Conservation (phyloP, 53 echinoderm and acorn worm species). For the Henricia sp. region DNA sequence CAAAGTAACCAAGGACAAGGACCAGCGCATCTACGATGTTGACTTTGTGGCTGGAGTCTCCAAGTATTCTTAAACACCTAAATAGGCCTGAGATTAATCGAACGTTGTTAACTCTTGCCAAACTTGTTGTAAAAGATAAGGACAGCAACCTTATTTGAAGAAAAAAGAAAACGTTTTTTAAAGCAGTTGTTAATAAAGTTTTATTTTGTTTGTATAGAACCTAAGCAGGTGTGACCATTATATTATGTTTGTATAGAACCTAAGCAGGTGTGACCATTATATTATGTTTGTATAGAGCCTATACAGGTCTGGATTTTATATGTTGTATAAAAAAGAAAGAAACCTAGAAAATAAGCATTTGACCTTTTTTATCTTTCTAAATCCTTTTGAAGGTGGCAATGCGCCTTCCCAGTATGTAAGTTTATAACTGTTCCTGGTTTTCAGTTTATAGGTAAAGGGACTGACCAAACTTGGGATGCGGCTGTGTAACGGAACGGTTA, state of each 20-base stretch:
- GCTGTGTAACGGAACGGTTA: background rate
- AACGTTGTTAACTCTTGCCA: background rate
- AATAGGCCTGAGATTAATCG: background rate
- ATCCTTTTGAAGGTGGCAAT: too few relatives aligned
- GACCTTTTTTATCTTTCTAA: background rate
- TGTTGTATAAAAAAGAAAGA: too few relatives aligned
- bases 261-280: too few relatives aligned
- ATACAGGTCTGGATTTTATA: too few relatives aligned
- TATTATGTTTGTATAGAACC: background rate
- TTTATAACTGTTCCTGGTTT: background rate
- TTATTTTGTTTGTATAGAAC: background rate
- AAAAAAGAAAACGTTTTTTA: background rate
- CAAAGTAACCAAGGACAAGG: conserved; percentile 4
- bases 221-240: background rate
- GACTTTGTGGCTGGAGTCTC: conserved; percentile 10
- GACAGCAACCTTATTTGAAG: background rate
- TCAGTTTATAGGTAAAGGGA: conserved; percentile 5
- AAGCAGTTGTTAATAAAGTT: too few relatives aligned
- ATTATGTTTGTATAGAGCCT: too few relatives aligned
- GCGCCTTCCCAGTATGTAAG: too few relatives aligned
- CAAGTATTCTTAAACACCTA: background rate
- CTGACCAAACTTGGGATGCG: conserved; percentile 1
- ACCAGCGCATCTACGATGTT: background rate
- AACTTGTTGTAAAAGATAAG: background rate
- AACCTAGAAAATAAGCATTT: background rate